phyloP scores from a whole-genome alignment of 2,888 invertebrate genomes.

The Euphydryas editha region DNA sequence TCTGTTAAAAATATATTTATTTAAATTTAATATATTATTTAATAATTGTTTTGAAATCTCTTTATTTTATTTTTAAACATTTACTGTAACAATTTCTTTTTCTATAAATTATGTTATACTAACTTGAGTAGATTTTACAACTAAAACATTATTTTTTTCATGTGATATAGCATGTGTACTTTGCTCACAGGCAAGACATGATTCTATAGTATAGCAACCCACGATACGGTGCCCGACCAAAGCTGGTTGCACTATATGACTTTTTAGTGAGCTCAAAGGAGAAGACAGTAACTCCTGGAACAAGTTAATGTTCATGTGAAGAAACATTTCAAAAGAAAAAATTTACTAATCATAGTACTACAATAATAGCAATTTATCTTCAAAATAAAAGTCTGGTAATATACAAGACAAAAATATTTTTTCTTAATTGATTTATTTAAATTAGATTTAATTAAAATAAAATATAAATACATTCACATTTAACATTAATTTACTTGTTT shows the following conservation, averaged over 20 bases:
- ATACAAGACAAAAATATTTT: no score
- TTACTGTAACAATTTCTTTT: no score
- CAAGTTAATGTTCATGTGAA: slow-evolving; percentile 2
- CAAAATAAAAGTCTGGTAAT: neutral
- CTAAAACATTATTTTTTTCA: slow-evolving; percentile 81
- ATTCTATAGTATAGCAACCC: slow-evolving; percentile 85
- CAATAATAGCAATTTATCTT: neutral
- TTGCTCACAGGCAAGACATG: slow-evolving; percentile 86
- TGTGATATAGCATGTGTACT: slow-evolving; percentile 85
- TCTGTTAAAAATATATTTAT: neutral
- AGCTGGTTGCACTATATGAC: slow-evolving; percentile 82
- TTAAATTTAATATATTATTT: neutral
- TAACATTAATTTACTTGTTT: no score
- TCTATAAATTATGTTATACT: slow-evolving; percentile 22
- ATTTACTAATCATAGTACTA: neutral
- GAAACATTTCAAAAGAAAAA: neutral
- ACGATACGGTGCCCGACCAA: slow-evolving; percentile 81
- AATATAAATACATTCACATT: no score
- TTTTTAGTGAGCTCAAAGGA: slow-evolving; percentile 74
- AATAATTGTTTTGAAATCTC: neutral
- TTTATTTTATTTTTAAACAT: neutral
- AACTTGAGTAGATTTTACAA: slow-evolving; percentile 84
- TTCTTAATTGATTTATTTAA: no score
- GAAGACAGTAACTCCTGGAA: slow-evolving; percentile 81
- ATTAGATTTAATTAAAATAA: no score